These are phyloP conservation scores for Oreotragus oreotragus DNA, from an alignment of 2,113 vertebrate genomes.

Conservation along the genomic window DNA sequence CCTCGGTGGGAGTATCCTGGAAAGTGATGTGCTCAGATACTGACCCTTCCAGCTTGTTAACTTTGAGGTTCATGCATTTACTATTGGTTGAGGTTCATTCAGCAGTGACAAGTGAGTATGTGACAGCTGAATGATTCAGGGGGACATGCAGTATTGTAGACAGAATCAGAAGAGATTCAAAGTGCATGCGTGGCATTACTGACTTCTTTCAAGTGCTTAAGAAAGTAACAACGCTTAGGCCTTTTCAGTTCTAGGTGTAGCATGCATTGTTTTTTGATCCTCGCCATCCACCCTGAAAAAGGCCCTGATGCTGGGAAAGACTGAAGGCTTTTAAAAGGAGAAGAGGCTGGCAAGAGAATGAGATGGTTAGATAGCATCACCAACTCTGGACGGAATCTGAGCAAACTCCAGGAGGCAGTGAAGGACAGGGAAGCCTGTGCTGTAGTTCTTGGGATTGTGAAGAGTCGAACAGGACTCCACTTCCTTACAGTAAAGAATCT, in stretches of 20 bases:
- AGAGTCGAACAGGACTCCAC: not conserved
- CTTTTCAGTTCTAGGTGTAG: not conserved
- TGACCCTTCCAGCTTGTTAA: constrained; percentile 25
- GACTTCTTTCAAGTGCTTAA: not conserved
- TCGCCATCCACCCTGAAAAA: not conserved
- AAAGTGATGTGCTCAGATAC: constrained; percentile 23
- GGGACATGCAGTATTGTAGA: not conserved
- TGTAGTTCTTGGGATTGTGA: not conserved
- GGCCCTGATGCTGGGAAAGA: not conserved
- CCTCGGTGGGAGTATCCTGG: not conserved
- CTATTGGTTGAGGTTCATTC: not conserved
- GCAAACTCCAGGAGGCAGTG: not conserved
- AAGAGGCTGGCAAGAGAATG: not conserved
- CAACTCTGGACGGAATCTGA: not conserved
- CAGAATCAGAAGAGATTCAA: not conserved
- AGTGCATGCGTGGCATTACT: not conserved
- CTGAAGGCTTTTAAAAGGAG: not conserved
- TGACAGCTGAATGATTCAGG: not conserved
- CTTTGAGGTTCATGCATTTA: not conserved
- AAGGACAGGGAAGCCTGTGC: not conserved
- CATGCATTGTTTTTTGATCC: not conserved
- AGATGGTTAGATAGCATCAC: not conserved
- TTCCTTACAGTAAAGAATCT: not conserved
- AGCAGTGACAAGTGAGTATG: not conserved
- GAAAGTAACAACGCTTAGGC: not conserved